Evolutionary conservation across 2,888 invertebrate species (phyloP).

Genomic region (Eupithecia abbreviata): DNA sequence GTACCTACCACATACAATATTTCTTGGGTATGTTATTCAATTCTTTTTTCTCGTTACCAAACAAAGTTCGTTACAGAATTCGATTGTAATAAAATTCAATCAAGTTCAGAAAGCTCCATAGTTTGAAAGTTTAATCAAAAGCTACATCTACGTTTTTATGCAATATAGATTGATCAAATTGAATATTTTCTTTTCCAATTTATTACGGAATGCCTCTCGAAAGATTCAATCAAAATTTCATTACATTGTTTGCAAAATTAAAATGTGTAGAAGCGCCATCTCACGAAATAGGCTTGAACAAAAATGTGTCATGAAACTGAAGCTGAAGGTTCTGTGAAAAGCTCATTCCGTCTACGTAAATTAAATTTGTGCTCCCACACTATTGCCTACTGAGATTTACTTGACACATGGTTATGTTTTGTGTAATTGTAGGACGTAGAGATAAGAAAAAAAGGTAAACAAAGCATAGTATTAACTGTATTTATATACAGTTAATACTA

Average conservation of each 20-base stretch:
- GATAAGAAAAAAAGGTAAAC: not conserved
- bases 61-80: slow-evolving; percentile 36
- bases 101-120: slow-evolving; percentile 39
- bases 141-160: slow-evolving; percentile 36
- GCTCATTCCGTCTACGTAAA: slow-evolving; percentile 35
- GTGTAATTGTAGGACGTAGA: not conserved
- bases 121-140: slow-evolving; percentile 44
- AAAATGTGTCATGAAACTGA: slow-evolving; percentile 53
- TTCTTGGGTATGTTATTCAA: slow-evolving; percentile 16
- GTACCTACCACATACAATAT: slow-evolving; percentile 23
- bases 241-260: slow-evolving; percentile 9
- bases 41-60: slow-evolving; percentile 3
- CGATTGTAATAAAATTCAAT: slow-evolving; percentile 42
- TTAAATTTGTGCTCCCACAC: slow-evolving; percentile 31
- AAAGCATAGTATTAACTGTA: too few species aligned
- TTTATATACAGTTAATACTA: too few species aligned
- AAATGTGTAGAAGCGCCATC: slow-evolving; percentile 57
- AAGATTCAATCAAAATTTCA: slow-evolving; percentile 33
- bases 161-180: slow-evolving; percentile 35
- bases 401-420: not conserved
- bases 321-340: slow-evolving; percentile 57
- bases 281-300: slow-evolving; percentile 50
- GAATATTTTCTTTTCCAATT: slow-evolving; percentile 36
- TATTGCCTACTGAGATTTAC: not conserved
- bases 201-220: not conserved